Base-by-base conservation (phyloP, 92 coral and sea anemone genomes). In the Siderastrea radians region DNA sequence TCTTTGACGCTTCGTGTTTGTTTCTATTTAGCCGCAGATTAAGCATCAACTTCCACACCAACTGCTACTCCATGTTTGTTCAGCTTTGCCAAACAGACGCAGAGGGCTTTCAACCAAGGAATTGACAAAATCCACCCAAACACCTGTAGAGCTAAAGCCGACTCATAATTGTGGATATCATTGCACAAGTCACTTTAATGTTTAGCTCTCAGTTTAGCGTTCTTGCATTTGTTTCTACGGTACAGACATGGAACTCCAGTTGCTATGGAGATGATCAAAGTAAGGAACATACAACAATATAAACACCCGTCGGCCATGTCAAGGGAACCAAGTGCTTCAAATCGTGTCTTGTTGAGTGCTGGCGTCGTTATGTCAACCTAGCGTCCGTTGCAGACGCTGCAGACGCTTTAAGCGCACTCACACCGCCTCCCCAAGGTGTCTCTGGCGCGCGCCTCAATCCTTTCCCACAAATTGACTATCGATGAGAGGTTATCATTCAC, bases 111-210 rank as follows among this genome's bases (percentile, higher is more conserved):
- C 55, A 72, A 49, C 77, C 57, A 72, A 72, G 77, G 77, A 3
- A 49, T n/a, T 49, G 58, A 49, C 3, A 72, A 6, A 43, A 72
- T 5, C 59, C n/a, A 6, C 12, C 77, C 77, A 43, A 50, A 49
- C 58, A 4, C 44, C 17, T 49, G 77, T 50, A 72, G 59, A 49
- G 59, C 77, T 1, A 10, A 15, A 51, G 77, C 59, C 44, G 45
- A 72, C 6, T 72, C 77, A n/a, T 72, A 59, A 17, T 72, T 72
- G 77, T 72, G 59, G 77, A 51, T 72, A 72, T 72, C 43, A 49
- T 50, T 72, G 51, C 77, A 72, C 1, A 51, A 5, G 26, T 51
- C 45, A 6, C 5, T 72, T 5, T 49, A 1, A 64, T 64, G 69
- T 72, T 72, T 15, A 46, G 77, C 77, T 72, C 77, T 49, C 43